Conservation (phyloP, 2,888 invertebrate species). For the Apotomis turbidana region DNA sequence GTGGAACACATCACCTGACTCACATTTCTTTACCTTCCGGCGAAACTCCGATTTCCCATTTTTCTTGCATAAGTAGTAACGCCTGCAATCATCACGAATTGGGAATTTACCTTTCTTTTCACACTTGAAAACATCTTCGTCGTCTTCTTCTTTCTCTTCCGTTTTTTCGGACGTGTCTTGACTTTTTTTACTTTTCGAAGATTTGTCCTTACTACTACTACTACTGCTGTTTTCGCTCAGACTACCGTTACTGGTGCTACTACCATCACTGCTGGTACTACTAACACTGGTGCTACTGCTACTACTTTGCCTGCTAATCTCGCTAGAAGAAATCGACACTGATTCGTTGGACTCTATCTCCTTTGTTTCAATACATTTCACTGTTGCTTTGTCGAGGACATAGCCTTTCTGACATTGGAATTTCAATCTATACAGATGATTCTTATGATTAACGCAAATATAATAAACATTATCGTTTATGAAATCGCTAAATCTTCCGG, state of each 20-base stretch:
- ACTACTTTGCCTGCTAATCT: constrained; percentile 26
- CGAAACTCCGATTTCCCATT: constrained; percentile 58
- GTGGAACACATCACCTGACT: constrained; percentile 72
- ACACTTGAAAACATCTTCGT: constrained; percentile 58
- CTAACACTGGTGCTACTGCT: constrained; percentile 1
- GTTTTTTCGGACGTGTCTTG: constrained; percentile 50
- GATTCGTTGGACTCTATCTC: constrained; percentile 39
- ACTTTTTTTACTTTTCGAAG: constrained; percentile 28
- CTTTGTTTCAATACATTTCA: constrained; percentile 58
- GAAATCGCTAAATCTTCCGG: constrained; percentile 70
- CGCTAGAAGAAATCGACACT: constrained; percentile 14
- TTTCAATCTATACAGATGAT: constrained; percentile 64
- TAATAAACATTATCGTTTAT: constrained; percentile 70
- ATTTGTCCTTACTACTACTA: constrained; percentile 5
- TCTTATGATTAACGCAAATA: constrained; percentile 63
- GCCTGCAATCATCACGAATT: constrained; percentile 66
- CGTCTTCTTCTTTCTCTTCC: constrained; percentile 24
- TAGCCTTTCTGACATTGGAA: constrained; percentile 69
- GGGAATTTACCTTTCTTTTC: constrained; percentile 66
- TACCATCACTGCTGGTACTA: neutral
- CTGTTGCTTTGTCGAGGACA: constrained; percentile 60
- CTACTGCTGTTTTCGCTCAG: neutral
- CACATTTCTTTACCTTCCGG: constrained; percentile 69
- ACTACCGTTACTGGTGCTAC: neutral
- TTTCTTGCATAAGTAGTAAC: constrained; percentile 75